Evolutionary conservation across 2,797 vertebrate species (phyloP), one percentile per base, ranked within the genome.

Genomic region (Onychomys arenicola): DNA sequence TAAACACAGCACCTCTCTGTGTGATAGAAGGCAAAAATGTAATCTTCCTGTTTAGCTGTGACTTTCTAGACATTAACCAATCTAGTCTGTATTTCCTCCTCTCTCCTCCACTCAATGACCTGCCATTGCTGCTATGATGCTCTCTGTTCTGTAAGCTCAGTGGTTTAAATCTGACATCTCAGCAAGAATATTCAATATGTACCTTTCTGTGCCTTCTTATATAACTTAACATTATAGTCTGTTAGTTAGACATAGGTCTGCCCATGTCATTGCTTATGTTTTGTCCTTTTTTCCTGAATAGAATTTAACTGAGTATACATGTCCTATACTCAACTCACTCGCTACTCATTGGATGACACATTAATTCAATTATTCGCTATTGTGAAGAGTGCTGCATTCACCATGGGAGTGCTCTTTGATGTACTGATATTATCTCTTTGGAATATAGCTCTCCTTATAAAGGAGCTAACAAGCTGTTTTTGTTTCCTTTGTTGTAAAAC

Each of bases 401-500:
- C 34, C 9, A 49, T 7, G 1, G 2, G 16, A 27, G 25, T n/a
- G 12, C 8, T 34, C 4, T 52, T 78, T 43, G 14, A 32, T 71
- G 16, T 27, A 43, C 4, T 73, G 34, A 52, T 63, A 85, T 32
- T 16, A 34, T 91, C 69, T 78, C 8, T 23, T 49, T 71, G 46
- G 32, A 76, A 57, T 27, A 14, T 49, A 55, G 43, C 1, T 89
- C 6, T 19, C 25, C 4, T 88, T 84, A 55, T 76, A 43, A 84
- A 92, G 46, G 21, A 78, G 34, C 17, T 78, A 86, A 23, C 4
- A 76, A 55, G 3, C 14, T 0, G 59, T 78, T 43, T 32, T 93
- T 88, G 40, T 59, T 95, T 94, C 81, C 40, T 65, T 96, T 95
- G 7, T 0, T 61, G 52, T 87, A 63, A 78, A 61, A 78, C 69